These are phyloP conservation scores for Chirona hameri DNA, from an alignment of 2,888 invertebrate genomes.

Conservation along the genomic window DNA sequence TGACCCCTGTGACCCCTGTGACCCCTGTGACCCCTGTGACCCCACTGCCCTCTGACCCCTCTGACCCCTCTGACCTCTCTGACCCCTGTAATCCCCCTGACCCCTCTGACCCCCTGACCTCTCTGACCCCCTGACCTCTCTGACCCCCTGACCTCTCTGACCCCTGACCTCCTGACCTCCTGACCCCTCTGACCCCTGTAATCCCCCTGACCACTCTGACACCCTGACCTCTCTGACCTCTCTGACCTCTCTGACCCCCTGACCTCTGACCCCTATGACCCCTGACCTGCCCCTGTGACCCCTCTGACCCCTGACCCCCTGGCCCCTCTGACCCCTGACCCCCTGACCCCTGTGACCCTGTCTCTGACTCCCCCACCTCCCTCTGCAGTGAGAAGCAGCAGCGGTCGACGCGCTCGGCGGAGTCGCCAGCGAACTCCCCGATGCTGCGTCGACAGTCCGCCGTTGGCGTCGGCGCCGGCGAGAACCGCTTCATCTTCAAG, in stretches of 20 bases:
- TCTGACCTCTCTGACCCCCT: too few relatives aligned
- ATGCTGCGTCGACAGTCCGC: conserved; percentile 30
- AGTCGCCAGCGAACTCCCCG: not conserved
- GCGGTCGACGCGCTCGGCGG: not conserved
- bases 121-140: too few relatives aligned
- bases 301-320: not conserved
- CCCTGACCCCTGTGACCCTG: not conserved
- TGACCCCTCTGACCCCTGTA: too few relatives aligned
- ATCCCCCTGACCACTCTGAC: not conserved
- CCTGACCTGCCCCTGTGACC: not conserved
- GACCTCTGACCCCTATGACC: too few relatives aligned
- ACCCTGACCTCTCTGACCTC: too few relatives aligned
- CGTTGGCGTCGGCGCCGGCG: conserved; percentile 58
- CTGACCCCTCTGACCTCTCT: not conserved
- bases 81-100: too few relatives aligned
- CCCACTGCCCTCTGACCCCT: not conserved
- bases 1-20: not conserved
- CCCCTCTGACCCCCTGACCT: not conserved
- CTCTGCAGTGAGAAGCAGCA: conserved; percentile 8
- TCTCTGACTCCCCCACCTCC: too few relatives aligned
- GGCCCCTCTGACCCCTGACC: not conserved
- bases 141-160: too few relatives aligned
- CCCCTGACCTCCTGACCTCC: not conserved
- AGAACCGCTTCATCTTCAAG: conserved; percentile 88
- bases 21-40: not conserved